Evolutionary conservation across 2,797 vertebrate genomes (phyloP).

Genomic region (Typhlichthys eigenmanni): DNA sequence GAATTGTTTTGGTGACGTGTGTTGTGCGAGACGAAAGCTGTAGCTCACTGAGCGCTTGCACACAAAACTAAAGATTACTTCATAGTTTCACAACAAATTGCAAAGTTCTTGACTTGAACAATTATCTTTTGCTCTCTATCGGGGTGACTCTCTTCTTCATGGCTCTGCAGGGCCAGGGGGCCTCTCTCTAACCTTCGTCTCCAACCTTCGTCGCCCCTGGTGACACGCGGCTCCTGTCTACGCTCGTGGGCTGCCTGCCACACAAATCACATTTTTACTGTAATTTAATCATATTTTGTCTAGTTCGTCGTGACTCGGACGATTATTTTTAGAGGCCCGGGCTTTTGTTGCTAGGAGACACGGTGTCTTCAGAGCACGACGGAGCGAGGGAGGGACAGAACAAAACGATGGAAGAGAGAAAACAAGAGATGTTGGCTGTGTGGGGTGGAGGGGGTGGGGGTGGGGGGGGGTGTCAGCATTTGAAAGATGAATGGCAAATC

Average conservation of each 20-base stretch:
- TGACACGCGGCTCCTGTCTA: too few relatives aligned
- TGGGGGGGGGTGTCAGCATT: slow-evolving; percentile 36
- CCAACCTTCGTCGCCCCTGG: too few relatives aligned
- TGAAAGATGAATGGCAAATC: slow-evolving; percentile 73
- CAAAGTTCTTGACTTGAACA: too few relatives aligned
- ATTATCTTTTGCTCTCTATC: too few relatives aligned
- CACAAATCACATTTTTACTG: slow-evolving; percentile 50
- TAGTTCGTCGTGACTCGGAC: slow-evolving; percentile 66
- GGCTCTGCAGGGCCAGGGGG: too few relatives aligned
- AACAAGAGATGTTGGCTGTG: slow-evolving; percentile 50
- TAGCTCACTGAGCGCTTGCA: too few relatives aligned
- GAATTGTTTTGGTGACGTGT: too few relatives aligned
- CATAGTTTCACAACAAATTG: too few relatives aligned
- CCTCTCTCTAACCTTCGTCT: too few relatives aligned
- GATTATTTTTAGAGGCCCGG: slow-evolving; percentile 79
- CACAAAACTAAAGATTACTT: too few relatives aligned
- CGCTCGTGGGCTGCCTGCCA: not conserved
- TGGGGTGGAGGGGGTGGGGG: slow-evolving; percentile 32
- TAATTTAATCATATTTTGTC: slow-evolving; percentile 65
- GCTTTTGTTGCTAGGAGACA: slow-evolving; percentile 81
- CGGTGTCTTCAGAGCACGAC: slow-evolving; percentile 61
- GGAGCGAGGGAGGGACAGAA: slow-evolving; percentile 56
- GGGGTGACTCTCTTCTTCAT: too few relatives aligned
- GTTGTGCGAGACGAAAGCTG: too few relatives aligned
- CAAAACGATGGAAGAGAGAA: slow-evolving; percentile 43